Evolutionary conservation across 2,888 invertebrate genomes (phyloP).

Genomic region (Cantharis rustica): DNA sequence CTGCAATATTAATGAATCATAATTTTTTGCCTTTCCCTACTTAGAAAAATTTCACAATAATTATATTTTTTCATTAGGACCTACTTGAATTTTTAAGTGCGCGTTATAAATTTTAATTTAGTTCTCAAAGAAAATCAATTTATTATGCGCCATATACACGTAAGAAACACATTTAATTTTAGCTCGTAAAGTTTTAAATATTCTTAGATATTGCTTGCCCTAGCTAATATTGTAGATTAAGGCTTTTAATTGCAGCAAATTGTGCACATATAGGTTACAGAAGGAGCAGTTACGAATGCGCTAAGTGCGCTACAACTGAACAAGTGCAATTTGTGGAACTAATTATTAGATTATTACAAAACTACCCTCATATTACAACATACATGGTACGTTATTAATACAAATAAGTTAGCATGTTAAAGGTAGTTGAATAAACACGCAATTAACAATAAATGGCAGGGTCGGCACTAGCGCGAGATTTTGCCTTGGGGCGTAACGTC

Average conservation of each 20-base stretch:
- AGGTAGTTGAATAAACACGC: neutral
- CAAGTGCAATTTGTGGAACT: slow-evolving; percentile 32
- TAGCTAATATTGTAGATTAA: slow-evolving; percentile 14
- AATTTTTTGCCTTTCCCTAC: slow-evolving; percentile 14
- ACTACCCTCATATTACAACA: slow-evolving; percentile 5
- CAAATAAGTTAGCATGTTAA: neutral
- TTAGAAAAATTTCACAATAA: slow-evolving; percentile 13
- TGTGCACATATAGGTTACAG: slow-evolving; percentile 27
- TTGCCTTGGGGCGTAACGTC: too few relatives aligned
- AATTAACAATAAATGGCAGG: neutral
- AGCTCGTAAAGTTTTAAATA: neutral
- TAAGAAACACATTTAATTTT: neutral
- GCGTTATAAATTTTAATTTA: neutral
- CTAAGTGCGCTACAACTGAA: slow-evolving; percentile 30
- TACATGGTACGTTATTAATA: neutral
- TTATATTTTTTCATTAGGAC: neutral
- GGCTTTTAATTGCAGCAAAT: slow-evolving; percentile 21
- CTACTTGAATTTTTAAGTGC: neutral
- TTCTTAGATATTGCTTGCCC: slow-evolving; percentile 2
- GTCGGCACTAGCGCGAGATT: too few relatives aligned
- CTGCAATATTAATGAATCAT: slow-evolving; percentile 26
- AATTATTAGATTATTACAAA: slow-evolving; percentile 29
- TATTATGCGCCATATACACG: neutral
- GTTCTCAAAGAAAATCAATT: neutral
- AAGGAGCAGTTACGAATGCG: slow-evolving; percentile 29